phyloP scores from a whole-genome alignment of 2,888 invertebrate species.

The Cyclophora punctaria region DNA sequence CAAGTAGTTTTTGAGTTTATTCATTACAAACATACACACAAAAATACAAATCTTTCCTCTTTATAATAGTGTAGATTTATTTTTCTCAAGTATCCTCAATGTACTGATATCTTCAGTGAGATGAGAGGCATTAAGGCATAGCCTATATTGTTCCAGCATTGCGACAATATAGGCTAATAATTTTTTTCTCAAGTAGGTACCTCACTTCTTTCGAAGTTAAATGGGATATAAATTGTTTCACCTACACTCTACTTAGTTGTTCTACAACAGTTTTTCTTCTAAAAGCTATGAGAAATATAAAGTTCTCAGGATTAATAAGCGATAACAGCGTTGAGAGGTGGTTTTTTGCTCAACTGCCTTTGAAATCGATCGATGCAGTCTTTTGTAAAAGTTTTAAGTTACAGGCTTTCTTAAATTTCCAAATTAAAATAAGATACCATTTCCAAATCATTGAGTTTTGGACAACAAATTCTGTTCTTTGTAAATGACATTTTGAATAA shows the following conservation, averaged over 20 bases:
- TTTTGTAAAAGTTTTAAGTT: slow-evolving; percentile 17
- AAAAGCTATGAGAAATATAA: slow-evolving; percentile 11
- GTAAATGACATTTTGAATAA: no score
- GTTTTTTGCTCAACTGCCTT: slow-evolving; percentile 12
- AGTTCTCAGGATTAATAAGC: slow-evolving; percentile 15
- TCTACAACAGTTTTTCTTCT: background rate
- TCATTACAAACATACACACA: no score
- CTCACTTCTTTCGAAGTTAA: background rate
- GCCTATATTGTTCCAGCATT: background rate
- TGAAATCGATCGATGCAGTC: slow-evolving; percentile 11
- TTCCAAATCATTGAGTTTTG: no score
- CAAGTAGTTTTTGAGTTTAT: no score
- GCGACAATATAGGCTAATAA: background rate
- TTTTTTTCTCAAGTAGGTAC: background rate
- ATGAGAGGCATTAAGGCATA: no score
- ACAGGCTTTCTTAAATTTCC: slow-evolving; percentile 11
- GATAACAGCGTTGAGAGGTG: slow-evolving; percentile 6
- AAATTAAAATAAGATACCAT: background rate
- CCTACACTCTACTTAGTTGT: background rate
- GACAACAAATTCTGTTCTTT: no score
- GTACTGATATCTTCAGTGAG: no score
- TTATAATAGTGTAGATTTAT: no score
- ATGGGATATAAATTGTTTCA: background rate
- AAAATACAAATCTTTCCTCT: no score
- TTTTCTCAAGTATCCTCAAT: no score